Conservation (phyloP, 2,888 invertebrate species). For the Melanostoma scalare region DNA sequence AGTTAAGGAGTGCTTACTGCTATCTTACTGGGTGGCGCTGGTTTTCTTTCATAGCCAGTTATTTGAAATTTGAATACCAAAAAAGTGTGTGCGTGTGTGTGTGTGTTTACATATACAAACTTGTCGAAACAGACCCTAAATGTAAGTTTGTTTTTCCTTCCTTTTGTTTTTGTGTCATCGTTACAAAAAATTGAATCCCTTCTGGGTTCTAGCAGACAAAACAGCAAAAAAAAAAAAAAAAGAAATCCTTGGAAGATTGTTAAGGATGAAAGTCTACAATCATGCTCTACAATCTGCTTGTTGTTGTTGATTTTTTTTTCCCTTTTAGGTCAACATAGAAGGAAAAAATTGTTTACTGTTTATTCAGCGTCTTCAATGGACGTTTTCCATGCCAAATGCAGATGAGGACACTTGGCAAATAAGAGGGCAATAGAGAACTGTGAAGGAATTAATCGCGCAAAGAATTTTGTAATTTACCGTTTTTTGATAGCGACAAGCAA, state of each 20-base stretch:
- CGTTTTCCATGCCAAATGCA: slow-evolving; percentile 7
- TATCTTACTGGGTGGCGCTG: neutral
- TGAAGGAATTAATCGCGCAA: slow-evolving; percentile 22
- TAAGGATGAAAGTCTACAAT: neutral
- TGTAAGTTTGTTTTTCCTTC: neutral
- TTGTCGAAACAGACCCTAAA: neutral
- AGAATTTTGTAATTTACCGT: neutral
- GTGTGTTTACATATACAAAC: neutral
- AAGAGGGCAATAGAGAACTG: neutral
- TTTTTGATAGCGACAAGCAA: neutral
- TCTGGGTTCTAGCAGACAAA: neutral
- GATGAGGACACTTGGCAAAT: slow-evolving; percentile 6
- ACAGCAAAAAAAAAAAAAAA: neutral
- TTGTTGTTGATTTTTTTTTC: neutral
- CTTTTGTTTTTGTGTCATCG: neutral
- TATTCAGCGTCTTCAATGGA: slow-evolving; percentile 5
- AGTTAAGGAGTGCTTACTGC: neutral
- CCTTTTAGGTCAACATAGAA: slow-evolving; percentile 9
- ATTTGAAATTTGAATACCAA: neutral
- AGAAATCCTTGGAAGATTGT: neutral
- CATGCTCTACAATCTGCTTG: too few relatives aligned
- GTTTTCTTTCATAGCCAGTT: neutral
- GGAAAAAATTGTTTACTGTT: neutral
- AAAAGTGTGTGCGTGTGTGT: neutral
- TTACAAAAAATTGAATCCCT: slow-evolving; percentile 15